Percentiles rank a stretch among this genome's conserved stretches.
These are phyloP conservation scores for Galagoides demidoff DNA, from an alignment of 2,797 vertebrate genomes.

Conservation along the genomic window DNA sequence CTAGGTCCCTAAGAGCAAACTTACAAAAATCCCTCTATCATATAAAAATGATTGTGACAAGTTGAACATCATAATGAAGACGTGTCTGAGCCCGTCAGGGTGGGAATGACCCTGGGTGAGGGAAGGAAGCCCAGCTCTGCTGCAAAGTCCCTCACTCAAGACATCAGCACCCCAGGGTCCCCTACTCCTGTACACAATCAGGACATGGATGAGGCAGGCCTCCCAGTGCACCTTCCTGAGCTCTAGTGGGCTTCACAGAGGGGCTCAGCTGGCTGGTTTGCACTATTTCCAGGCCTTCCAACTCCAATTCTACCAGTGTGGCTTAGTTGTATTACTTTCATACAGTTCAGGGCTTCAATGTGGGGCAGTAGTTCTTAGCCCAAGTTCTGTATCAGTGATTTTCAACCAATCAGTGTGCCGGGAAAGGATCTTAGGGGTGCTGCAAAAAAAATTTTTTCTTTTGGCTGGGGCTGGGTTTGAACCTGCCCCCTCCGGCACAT, in stretches of 20 bases:
- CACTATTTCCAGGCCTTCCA: neutral
- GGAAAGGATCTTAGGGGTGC: too few relatives aligned
- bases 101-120: accelerated
- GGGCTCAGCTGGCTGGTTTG: accelerated
- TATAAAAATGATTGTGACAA: neutral
- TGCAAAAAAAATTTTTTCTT: too few relatives aligned
- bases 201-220: too few relatives aligned
- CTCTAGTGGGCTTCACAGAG: too few relatives aligned
- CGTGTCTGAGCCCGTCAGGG: accelerated
- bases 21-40: neutral
- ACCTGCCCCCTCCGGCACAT: too few relatives aligned
- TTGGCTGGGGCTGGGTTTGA: too few relatives aligned
- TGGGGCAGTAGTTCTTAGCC: neutral
- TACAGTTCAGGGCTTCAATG: neutral
- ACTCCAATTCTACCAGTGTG: neutral
- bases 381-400: too few relatives aligned
- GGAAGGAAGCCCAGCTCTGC: neutral
- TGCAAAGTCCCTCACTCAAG: neutral
- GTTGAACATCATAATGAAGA: neutral
- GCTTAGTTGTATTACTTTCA: neutral
- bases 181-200: neutral
- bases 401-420: too few relatives aligned
- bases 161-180: too few relatives aligned
- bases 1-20: neutral
- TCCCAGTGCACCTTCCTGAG: neutral